Evolutionary conservation across 2,797 vertebrate species (phyloP).

Genomic region (Diceros bicornis): DNA sequence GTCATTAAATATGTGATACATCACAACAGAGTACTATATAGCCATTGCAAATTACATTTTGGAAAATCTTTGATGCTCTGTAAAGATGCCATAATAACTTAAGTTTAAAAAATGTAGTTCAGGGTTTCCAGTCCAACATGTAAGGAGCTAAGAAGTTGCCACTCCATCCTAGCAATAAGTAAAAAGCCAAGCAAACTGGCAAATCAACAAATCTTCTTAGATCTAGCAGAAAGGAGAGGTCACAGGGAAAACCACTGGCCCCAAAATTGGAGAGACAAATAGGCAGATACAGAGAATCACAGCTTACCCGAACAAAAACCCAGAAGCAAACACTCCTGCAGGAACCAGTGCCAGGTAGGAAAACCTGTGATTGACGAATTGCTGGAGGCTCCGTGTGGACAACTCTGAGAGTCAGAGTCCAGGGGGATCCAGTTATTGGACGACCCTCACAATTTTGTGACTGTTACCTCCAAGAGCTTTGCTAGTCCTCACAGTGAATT

Average conservation of each 20-base stretch:
- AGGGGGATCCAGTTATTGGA: background rate
- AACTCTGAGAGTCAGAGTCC: background rate
- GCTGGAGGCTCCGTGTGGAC: background rate
- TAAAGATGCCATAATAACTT: background rate
- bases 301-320: background rate
- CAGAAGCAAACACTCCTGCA: background rate
- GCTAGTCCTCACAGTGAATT: background rate
- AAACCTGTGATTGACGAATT: background rate
- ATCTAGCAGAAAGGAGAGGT: background rate
- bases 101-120: background rate
- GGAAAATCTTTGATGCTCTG: background rate
- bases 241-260: background rate
- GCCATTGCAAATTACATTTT: background rate
- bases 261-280: background rate
- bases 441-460: background rate
- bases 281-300: background rate
- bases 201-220: background rate
- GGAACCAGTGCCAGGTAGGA: background rate
- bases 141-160: background rate
- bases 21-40: background rate
- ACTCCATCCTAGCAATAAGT: background rate
- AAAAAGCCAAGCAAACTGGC: background rate
- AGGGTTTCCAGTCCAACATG: background rate
- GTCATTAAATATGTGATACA: background rate
- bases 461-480: background rate